Base-by-base conservation (phyloP, 2,888 invertebrate species). In the Luperina testacea region DNA sequence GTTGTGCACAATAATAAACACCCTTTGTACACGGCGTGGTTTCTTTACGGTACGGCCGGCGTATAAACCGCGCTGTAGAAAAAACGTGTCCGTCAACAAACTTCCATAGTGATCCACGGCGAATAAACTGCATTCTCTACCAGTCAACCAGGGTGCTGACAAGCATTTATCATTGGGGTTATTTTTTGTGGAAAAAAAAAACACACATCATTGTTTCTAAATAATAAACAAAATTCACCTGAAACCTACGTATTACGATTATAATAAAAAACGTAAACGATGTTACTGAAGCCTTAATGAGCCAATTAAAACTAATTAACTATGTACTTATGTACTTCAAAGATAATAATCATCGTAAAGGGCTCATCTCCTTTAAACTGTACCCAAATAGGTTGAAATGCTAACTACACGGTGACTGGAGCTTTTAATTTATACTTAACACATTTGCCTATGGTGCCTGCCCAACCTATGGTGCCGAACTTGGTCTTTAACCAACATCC, bases 271-370 rank as follows among this genome's bases (percentile, higher is more conserved):
- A n/a, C 61, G 7, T 17, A 68, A 67, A 75, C 51, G 63, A 69
- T 17, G 76, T 69, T 48, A 73, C 72, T 57, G 70, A 71, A 84
- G 51, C 79, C 24, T 68, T 83, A 77, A 83, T 85, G 57, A 75
- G 59, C 32, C 38, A 77, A 85, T 85, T 83, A 73, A 83, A 73
- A 77, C 61, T 82, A 82, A 85, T 82, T 80, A 83, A 69, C 71
- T 61, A 51, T 64, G 32, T 73, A 70, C 15, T 4, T 24, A 69
- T 24, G 42, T 15, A 48, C 17, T 76, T 59, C 13, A 64, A 45
- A 48, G 61, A 74, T 76, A 68, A 75, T 78, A 32, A 81, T 61
- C 27, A 71, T 71, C 32, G 53, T 77, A 64, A 72, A 77, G n/a
- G 53, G 32, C 59, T 72, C 0, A 27, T 61, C 9, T 53, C 15